These are phyloP conservation scores for Mystacornis crossleyi DNA, from an alignment of 2,113 vertebrate species.

Conservation along the genomic window DNA sequence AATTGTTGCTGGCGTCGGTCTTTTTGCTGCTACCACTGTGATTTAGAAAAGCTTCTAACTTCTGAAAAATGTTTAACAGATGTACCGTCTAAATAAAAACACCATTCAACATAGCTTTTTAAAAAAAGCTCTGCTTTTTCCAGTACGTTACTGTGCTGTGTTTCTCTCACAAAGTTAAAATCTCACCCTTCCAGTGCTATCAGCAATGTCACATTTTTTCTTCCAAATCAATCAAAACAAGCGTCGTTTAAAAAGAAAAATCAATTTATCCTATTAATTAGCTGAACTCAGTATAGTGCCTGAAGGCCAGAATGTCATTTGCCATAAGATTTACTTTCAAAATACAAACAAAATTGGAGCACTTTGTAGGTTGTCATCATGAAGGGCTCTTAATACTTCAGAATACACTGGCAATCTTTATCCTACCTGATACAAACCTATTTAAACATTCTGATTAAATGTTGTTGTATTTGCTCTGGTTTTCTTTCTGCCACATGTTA, in stretches of 20 bases:
- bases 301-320: slow-evolving; percentile 4
- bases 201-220: not conserved
- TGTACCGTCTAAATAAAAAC: not conserved
- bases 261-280: slow-evolving; percentile 46
- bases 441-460: not conserved
- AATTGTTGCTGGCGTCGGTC: fast-evolving
- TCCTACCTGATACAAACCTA: not conserved
- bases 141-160: not conserved
- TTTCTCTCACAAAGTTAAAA: not conserved
- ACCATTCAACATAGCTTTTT: not conserved
- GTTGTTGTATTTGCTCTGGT: not conserved
- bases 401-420: not conserved
- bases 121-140: not conserved
- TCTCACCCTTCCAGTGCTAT: not conserved
- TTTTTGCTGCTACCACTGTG: not conserved
- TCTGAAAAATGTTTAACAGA: not conserved
- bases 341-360: not conserved
- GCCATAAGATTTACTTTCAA: not conserved
- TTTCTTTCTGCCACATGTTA: not conserved
- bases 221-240: slow-evolving; percentile 27
- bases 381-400: not conserved
- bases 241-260: not conserved
- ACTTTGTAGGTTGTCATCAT: not conserved
- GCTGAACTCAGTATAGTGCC: not conserved
- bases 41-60: not conserved